A percentile compares a stretch with the other conserved stretches of the same genome.
Evolutionary conservation across 2,888 invertebrate species (phyloP).

Genomic region (Synergus gifuensis): DNA sequence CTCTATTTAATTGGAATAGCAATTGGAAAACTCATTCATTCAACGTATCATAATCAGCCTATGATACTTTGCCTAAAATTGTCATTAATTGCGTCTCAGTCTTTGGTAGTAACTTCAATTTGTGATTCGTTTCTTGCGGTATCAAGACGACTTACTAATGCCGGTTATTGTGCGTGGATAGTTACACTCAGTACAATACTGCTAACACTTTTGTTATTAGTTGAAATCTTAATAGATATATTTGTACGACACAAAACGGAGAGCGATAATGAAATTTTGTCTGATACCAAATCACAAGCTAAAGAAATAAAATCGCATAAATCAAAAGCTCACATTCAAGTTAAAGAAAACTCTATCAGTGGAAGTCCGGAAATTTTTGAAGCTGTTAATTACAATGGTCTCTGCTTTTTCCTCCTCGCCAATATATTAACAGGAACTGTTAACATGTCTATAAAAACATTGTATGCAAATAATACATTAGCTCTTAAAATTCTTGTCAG

Average conservation of each 20-base stretch:
- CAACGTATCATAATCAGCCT: slow-evolving; percentile 65
- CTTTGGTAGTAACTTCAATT: slow-evolving; percentile 78
- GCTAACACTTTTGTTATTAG: slow-evolving; percentile 79
- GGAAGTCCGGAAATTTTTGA: slow-evolving; percentile 82
- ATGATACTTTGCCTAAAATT: slow-evolving; percentile 71
- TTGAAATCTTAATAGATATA: slow-evolving; percentile 79
- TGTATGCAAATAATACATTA: slow-evolving; percentile 74
- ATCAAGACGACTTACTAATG: slow-evolving; percentile 91
- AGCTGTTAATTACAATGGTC: slow-evolving; percentile 89
- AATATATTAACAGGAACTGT: slow-evolving; percentile 92
- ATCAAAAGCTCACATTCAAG: slow-evolving; percentile 48
- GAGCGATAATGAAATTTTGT: not conserved
- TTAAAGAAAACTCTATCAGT: slow-evolving; percentile 43
- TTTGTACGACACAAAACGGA: slow-evolving; percentile 54
- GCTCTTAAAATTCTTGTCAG: slow-evolving; percentile 67
- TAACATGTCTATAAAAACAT: slow-evolving; percentile 86
- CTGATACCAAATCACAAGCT: not conserved
- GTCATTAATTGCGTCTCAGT: slow-evolving; percentile 64
- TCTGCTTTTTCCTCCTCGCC: slow-evolving; percentile 89
- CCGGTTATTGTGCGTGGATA: slow-evolving; percentile 89
- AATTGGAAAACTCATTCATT: slow-evolving; percentile 80
- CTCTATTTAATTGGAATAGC: slow-evolving; percentile 88
- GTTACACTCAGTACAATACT: slow-evolving; percentile 82
- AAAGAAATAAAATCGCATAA: slow-evolving; percentile 2
- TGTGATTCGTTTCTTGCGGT: slow-evolving; percentile 80